Conservation (phyloP, 1,140 invertebrate species). For the Paracyclopina nana region DNA sequence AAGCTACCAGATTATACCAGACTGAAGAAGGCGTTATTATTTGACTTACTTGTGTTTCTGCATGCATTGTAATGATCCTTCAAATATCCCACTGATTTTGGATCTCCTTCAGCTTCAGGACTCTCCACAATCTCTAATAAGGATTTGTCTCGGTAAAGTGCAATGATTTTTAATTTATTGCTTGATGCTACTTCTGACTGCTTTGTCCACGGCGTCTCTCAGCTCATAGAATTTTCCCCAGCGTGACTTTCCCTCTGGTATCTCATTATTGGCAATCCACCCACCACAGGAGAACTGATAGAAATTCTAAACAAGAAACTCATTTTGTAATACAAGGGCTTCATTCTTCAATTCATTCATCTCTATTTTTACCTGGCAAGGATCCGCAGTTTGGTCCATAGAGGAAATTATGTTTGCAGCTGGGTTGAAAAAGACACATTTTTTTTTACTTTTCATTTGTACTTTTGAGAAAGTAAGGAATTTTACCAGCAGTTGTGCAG, state of each 20-base stretch:
- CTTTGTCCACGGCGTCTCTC: slow-evolving; percentile 16
- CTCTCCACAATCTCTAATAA: slow-evolving; percentile 15
- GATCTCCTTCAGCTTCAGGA: neutral
- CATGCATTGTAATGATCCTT: slow-evolving; percentile 1
- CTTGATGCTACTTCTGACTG: neutral
- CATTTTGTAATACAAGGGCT: too few species aligned
- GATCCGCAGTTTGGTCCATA: neutral
- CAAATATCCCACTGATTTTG: neutral
- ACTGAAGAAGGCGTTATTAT: too few species aligned
- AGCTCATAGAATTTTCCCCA: slow-evolving; percentile 91
- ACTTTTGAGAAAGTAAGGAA: neutral
- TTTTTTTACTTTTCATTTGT: neutral
- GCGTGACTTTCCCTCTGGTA: slow-evolving; percentile 50
- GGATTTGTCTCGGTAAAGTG: neutral
- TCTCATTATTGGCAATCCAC: slow-evolving; percentile 47
- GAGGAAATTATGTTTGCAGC: neutral
- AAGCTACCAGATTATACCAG: too few species aligned
- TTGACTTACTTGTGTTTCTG: neutral
- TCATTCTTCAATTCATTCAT: too few species aligned
- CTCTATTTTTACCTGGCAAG: too few species aligned
- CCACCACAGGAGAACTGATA: slow-evolving; percentile 82
- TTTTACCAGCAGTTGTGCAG: neutral
- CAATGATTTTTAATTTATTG: neutral
- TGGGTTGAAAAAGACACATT: neutral
- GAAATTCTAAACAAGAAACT: too few species aligned